Conservation (phyloP, 2,888 invertebrate genomes). For the Gandaritis pyraliata region DNA sequence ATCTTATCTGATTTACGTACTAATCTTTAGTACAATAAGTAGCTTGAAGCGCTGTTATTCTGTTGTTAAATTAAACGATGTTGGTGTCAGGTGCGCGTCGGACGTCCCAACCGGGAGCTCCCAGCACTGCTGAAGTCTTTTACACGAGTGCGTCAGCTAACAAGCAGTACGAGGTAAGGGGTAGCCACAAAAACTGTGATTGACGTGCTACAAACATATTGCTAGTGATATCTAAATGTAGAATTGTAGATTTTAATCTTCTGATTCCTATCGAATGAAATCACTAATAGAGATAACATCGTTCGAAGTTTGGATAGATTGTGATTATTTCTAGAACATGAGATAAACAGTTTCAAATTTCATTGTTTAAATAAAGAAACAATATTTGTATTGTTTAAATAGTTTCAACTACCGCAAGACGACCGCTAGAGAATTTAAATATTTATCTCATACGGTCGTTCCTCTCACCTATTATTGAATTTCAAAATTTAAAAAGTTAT, state of each 20-base stretch:
- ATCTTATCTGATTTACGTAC: conserved; percentile 69
- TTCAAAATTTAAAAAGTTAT: not conserved
- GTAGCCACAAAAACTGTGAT: conserved; percentile 3
- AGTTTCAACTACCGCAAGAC: too few relatives aligned
- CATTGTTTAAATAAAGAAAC: too few relatives aligned
- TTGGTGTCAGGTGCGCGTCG: conserved; percentile 72
- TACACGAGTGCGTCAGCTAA: conserved; percentile 42
- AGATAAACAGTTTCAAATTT: too few relatives aligned
- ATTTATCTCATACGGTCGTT: too few relatives aligned
- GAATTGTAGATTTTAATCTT: not conserved
- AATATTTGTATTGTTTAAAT: too few relatives aligned
- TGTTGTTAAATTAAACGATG: conserved; percentile 64
- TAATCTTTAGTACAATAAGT: conserved; percentile 57
- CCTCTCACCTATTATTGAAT: not conserved
- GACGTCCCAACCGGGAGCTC: conserved; percentile 60
- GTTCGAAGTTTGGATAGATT: conserved; percentile 3
- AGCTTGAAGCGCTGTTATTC: conserved; percentile 49
- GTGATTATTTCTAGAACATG: conserved; percentile 1
- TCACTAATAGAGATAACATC: conserved; percentile 17
- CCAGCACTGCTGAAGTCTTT: conserved; percentile 43
- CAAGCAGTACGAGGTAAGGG: conserved; percentile 58
- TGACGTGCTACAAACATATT: not conserved
- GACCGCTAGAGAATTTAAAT: too few relatives aligned
- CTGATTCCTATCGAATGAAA: conserved; percentile 23
- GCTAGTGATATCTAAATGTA: not conserved